These are phyloP conservation scores for Adelognathus sp. DNA, from an alignment of 2,888 invertebrate genomes.

Conservation along the genomic window DNA sequence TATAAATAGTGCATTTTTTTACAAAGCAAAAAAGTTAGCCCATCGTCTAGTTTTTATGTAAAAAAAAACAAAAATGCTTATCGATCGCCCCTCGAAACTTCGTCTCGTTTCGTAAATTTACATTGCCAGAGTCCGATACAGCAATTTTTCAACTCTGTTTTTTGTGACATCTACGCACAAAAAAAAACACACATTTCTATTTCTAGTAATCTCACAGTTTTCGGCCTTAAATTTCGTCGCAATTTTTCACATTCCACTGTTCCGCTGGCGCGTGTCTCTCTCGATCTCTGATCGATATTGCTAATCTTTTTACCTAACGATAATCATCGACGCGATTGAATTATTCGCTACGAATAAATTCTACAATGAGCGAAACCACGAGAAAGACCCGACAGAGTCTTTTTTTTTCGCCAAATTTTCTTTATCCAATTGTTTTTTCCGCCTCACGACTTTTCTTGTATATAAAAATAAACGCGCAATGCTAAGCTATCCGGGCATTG, in stretches of 20 bases:
- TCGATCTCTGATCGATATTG: constrained; percentile 15
- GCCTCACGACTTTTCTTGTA: constrained; percentile 65
- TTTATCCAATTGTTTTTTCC: constrained; percentile 13
- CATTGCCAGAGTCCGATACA: no score
- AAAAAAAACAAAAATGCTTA: constrained; percentile 8
- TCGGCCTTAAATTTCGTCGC: constrained; percentile 7
- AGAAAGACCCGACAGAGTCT: no score
- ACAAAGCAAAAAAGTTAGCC: constrained; percentile 73
- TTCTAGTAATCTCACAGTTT: constrained; percentile 59
- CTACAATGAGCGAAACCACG: constrained; percentile 51
- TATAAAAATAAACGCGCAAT: constrained; percentile 81
- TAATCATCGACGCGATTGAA: constrained; percentile 50
- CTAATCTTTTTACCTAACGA: constrained; percentile 23
- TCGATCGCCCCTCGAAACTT: background rate
- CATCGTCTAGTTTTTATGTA: constrained; percentile 61
- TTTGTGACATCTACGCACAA: constrained; percentile 38
- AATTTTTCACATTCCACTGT: background rate
- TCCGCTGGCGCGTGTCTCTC: constrained; percentile 31
- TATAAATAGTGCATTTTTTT: constrained; percentile 77
- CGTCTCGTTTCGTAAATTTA: constrained; percentile 10
- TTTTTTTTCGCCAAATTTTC: constrained; percentile 17
- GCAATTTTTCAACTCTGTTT: no score
- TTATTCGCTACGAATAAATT: constrained; percentile 70
- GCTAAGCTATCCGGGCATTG: constrained; percentile 79
- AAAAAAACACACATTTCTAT: constrained; percentile 6